Percentiles rank a stretch among this genome's conserved stretches.
These are phyloP conservation scores for Aproaerema taeniolella DNA, from an alignment of 2,888 invertebrate species.

Conservation along the genomic window DNA sequence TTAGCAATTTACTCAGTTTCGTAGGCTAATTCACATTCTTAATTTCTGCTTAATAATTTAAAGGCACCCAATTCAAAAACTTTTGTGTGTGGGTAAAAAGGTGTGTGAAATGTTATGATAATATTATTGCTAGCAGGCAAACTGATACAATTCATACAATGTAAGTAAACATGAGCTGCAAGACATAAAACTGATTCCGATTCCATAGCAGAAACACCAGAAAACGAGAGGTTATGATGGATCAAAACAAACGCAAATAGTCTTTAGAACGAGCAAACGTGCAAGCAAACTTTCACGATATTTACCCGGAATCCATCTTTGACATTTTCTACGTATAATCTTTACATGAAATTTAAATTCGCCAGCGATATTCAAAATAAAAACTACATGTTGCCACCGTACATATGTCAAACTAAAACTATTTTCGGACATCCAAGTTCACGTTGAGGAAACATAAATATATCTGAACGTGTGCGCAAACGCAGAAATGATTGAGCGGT, in stretches of 20 bases:
- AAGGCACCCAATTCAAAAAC: too few species aligned
- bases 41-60: too few species aligned
- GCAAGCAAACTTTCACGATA: conserved; percentile 38
- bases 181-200: conserved; percentile 1
- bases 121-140: too few species aligned
- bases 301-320: conserved; percentile 69
- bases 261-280: conserved; percentile 30
- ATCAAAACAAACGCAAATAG: conserved; percentile 39
- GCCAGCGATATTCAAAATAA: conserved; percentile 63
- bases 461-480: conserved; percentile 27
- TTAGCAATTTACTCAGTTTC: too few species aligned
- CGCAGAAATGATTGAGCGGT: conserved; percentile 18
- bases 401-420: conserved; percentile 73
- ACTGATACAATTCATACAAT: too few species aligned
- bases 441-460: conserved; percentile 60
- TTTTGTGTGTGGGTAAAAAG: too few species aligned
- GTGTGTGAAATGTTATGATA: too few species aligned
- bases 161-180: neutral
- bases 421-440: conserved; percentile 72
- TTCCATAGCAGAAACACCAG: conserved; percentile 9
- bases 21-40: too few species aligned
- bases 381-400: conserved; percentile 70
- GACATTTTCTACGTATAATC: conserved; percentile 45
- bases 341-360: conserved; percentile 48
- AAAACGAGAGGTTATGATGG: conserved; percentile 51